Evolutionary conservation across 1,140 invertebrate genomes (phyloP).

Genomic region (Drosophila cardini): DNA sequence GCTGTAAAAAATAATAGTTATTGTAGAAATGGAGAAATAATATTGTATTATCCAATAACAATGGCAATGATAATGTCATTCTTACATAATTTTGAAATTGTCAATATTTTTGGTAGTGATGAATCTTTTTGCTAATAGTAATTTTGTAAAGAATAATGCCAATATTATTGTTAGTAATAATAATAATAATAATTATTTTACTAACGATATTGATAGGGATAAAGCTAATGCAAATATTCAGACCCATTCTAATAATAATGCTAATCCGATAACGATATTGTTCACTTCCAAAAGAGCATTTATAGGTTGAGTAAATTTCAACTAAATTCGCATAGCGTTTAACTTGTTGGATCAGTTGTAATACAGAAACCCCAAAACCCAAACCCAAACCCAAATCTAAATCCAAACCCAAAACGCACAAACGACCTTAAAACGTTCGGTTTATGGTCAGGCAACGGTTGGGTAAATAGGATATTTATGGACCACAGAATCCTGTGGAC

Average conservation of each 20-base stretch:
- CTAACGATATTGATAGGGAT: not conserved
- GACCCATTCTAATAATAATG: not conserved
- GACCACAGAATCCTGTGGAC: constrained; percentile 41
- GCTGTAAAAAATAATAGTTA: too few relatives aligned
- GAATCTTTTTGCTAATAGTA: too few relatives aligned
- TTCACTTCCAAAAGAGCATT: constrained; percentile 4
- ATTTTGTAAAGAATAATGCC: too few relatives aligned
- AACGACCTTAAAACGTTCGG: constrained; percentile 68
- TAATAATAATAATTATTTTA: not conserved
- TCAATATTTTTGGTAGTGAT: too few relatives aligned
- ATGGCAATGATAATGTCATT: too few relatives aligned
- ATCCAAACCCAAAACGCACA: constrained; percentile 24
- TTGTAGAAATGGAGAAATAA: too few relatives aligned
- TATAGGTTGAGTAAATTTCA: not conserved
- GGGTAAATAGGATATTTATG: constrained; percentile 61
- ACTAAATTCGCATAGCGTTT: constrained; percentile 3
- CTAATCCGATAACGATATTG: not conserved
- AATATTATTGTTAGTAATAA: too few relatives aligned
- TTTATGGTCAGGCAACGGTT: constrained; percentile 58
- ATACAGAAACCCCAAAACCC: constrained; percentile 20
- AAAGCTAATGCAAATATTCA: not conserved
- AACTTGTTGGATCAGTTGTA: constrained; percentile 29
- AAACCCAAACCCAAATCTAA: constrained; percentile 8
- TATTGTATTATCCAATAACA: too few relatives aligned
- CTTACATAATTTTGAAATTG: too few relatives aligned